Evolutionary conservation across 2,797 vertebrate species (phyloP), one percentile per base, ranked within the genome.

Genomic region (Craterocephalus amniculus): DNA sequence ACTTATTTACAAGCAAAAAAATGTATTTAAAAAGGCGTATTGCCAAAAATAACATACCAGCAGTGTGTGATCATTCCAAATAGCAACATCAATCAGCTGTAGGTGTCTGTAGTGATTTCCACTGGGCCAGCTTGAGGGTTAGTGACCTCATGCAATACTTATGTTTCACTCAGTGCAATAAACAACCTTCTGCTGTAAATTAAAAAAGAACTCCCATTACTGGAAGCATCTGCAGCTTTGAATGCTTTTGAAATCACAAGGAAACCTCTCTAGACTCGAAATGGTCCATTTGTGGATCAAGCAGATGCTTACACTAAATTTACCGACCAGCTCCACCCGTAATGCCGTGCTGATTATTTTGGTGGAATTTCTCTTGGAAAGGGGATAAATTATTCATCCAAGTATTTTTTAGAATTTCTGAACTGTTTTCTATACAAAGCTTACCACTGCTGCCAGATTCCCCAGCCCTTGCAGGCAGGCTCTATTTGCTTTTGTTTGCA

Each of bases 21-120:
- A 31, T 31, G 6, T 59, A 14, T 63, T 72, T 74, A 57, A 59
- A 61, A 14, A 49, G 3, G 59, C 27, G 68, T 4, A 55, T 20
- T 63, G 56, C 54, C 34, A 61, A 65, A 29, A 52, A 6, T 67
- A 52, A 60, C 18, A 34, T 29, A 16, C 26, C 27, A 27, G 27
- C 6, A 16, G 26, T 54, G 18, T 16, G 51, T 54, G 51, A 14
- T 58, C 43, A 49, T 58, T 74, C 22, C 4, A 11, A 0, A 14
- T 6, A 63, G 27, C 57, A 64, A 56, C 20, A 65, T 55, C 22
- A 49, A 56, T 29, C n/a, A 57, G 29, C 20, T 32, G 27, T 45
- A 38, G 11, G 26, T 31, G 36, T 38, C 36, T 18, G 10, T 2
- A 13, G 8, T 16, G 26, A 4, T 18, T 26, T 10, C 10, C 31